Conservation (phyloP, 2,888 invertebrate species). For the Nymphalis polychloros region DNA sequence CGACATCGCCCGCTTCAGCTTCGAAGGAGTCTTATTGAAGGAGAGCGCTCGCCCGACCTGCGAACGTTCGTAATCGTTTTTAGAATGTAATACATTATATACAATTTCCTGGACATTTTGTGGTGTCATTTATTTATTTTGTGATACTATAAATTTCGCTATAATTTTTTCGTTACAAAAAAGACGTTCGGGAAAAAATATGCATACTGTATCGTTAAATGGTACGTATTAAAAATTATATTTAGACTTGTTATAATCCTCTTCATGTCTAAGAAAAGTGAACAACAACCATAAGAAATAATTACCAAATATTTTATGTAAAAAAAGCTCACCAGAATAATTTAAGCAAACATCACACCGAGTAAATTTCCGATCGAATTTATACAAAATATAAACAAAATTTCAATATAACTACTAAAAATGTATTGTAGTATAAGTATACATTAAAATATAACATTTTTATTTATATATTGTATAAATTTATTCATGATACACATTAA, state of each 20-base stretch:
- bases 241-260: no score
- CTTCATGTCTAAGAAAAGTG: neutral
- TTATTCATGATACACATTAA: neutral
- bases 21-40: slow-evolving; percentile 97
- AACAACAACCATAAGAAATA: neutral
- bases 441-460: no score
- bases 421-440: no score
- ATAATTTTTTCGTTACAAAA: no score
- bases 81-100: neutral
- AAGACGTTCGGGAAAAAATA: no score
- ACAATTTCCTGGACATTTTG: no score
- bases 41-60: slow-evolving; percentile 96
- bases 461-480: no score
- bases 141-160: neutral
- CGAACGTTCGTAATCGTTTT: neutral
- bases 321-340: neutral
- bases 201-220: no score
- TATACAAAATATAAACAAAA: slow-evolving; percentile 2
- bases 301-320: no score
- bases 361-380: neutral
- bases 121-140: neutral
- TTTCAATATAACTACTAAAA: neutral
- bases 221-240: no score
- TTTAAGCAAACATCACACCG: neutral
- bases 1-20: slow-evolving; percentile 95